Percentiles rank a stretch among this genome's conserved stretches.
Conservation (phyloP, 2,888 invertebrate species). For the Tenthredo scrophulariae region DNA sequence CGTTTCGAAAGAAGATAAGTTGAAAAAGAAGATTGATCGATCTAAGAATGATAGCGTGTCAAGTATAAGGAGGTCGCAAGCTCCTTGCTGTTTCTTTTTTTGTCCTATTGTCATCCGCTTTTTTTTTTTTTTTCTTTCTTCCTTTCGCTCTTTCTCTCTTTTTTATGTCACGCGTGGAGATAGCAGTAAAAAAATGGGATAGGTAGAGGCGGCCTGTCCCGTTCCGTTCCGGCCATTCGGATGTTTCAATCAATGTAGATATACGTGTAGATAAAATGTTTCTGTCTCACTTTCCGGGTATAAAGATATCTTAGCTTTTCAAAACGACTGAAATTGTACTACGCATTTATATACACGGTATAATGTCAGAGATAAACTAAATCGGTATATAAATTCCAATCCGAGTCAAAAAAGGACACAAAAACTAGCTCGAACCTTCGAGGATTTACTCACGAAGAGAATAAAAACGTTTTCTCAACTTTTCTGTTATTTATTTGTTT, state of each 20-base stretch:
- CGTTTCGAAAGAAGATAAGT: not conserved
- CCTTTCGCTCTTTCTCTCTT: not conserved
- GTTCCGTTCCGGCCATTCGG: not conserved
- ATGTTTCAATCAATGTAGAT: conserved; percentile 44
- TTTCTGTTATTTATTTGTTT: not conserved
- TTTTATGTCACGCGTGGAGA: conserved; percentile 30
- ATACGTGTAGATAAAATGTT: conserved; percentile 21
- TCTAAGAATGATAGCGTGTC: conserved; percentile 36
- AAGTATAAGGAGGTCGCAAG: conserved; percentile 19
- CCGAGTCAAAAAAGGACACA: not conserved
- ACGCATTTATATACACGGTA: not conserved
- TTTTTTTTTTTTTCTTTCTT: not conserved
- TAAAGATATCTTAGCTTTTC: conserved; percentile 14
- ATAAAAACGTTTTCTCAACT: conserved; percentile 24
- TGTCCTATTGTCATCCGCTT: conserved; percentile 29
- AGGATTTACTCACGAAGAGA: conserved; percentile 27
- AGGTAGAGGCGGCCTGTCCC: not conserved
- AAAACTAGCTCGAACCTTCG: not conserved
- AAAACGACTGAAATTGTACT: conserved; percentile 8
- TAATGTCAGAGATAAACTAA: conserved; percentile 11
- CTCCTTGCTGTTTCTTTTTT: conserved; percentile 40
- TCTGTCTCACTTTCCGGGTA: not conserved
- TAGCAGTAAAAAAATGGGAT: conserved; percentile 28
- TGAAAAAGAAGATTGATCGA: conserved; percentile 14
- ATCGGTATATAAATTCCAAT: conserved; percentile 23